Evolutionary conservation across 1,140 invertebrate genomes (phyloP).

Genomic region (Luehdorfia chinensis): DNA sequence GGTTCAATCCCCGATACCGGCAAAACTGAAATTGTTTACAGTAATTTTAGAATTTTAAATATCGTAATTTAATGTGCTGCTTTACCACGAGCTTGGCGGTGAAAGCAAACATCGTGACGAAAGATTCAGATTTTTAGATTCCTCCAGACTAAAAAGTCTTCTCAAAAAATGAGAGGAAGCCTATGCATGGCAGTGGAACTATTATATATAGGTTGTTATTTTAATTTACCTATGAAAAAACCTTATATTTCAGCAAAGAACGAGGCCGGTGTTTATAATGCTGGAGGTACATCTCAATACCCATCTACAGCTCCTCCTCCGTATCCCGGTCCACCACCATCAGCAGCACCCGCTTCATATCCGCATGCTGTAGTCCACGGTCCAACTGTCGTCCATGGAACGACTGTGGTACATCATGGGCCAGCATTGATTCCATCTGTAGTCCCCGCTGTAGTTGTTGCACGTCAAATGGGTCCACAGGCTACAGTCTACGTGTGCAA

Average conservation of each 20-base stretch:
- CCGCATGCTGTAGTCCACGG: constrained; percentile 6
- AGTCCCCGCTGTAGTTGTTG: constrained; percentile 12
- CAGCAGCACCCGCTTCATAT: background rate
- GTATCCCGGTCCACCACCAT: background rate
- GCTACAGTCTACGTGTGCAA: constrained; percentile 12
- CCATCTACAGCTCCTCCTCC: background rate
- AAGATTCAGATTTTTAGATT: too few relatives aligned
- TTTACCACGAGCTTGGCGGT: too few relatives aligned
- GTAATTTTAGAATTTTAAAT: too few relatives aligned
- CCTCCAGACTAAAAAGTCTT: too few relatives aligned
- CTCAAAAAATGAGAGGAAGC: too few relatives aligned
- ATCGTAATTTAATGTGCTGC: too few relatives aligned
- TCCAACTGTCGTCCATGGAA: constrained; percentile 2
- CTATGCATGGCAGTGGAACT: too few relatives aligned
- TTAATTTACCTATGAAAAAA: too few relatives aligned
- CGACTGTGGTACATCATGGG: constrained; percentile 14
- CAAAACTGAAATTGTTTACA: too few relatives aligned
- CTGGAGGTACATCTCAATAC: background rate
- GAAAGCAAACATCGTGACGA: too few relatives aligned
- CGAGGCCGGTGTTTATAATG: constrained; percentile 6
- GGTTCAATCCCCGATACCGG: too few relatives aligned
- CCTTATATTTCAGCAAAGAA: constrained; percentile 14
- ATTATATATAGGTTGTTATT: too few relatives aligned
- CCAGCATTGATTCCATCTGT: constrained; percentile 1
- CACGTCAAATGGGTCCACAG: background rate